Evolutionary conservation across 2,888 invertebrate genomes (phyloP), one percentile per base, ranked within the genome.

Genomic region (Plagiodera versicolora): DNA sequence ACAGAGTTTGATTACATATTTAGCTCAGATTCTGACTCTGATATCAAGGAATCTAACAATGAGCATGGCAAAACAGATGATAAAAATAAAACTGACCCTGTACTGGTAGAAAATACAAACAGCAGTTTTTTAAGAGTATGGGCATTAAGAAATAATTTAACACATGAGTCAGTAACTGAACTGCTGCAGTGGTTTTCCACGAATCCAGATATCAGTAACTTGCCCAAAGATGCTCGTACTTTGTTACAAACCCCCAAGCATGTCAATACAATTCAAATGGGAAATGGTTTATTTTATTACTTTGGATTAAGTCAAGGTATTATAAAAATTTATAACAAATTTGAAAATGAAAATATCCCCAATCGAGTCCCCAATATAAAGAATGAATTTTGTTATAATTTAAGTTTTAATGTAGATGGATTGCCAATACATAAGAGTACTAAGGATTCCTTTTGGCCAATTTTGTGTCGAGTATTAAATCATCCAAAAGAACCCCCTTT

Each of bases 191-290:
- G 48, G 55, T 56, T 56, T 56, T 56, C 48, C 44, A 48, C 55
- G 48, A 56, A 44, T 56, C 48, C 47, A 44, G 24, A 48, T 44
- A 56, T 56, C 24, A 44, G 55, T 44, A 47, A 56, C 28, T 44
- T 56, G 44, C 48, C 55, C 14, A 56, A 56, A 48, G 55, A 56
- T 56, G 48, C 55, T 56, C 47, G 55, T 35, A 56, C 48, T 35
- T 48, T 56, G 55, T 56, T 56, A 35, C 44, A 56, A 44, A 56
- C 55, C n/a, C 55, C 55, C 44, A 56, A 35, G 24, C 55, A 56
- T 24, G 55, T 56, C 32, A 35, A 56, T 24, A 56, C 32, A 48
- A 48, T 44, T 16, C 28, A 44, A 56, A 56, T 56, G 48, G 48
- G 47, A 24, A 32, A 44, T 47, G 55, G 35, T 56, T 56, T 56